A percentile compares a stretch with the other conserved stretches of the same genome.
Conservation (phyloP, 1,140 invertebrate species). For the Neomicropteryx cornuta region DNA sequence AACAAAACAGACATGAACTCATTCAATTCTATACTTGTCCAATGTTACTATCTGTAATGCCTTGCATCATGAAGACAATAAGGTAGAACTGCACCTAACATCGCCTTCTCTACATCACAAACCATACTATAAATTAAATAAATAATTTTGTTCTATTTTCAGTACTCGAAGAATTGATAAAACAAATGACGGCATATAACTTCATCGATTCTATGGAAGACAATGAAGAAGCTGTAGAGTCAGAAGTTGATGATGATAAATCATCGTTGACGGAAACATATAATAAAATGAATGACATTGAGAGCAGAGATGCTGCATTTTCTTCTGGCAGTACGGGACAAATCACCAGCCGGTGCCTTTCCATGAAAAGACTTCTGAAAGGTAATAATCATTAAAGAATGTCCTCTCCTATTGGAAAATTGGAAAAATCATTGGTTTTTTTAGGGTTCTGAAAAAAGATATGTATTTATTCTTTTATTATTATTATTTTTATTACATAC, state of each 20-base stretch:
- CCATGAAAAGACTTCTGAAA: background rate
- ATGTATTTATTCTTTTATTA: too few relatives aligned
- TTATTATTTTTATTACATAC: too few relatives aligned
- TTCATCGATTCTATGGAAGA: conserved; percentile 40
- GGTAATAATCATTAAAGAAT: conserved; percentile 27
- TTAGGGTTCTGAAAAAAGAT: too few relatives aligned
- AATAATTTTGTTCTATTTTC: conserved; percentile 16
- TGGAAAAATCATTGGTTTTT: too few relatives aligned
- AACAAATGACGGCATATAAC: conserved; percentile 45
- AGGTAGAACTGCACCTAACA: background rate
- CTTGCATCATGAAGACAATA: background rate
- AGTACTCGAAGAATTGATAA: conserved; percentile 54
- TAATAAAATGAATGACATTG: conserved; percentile 13
- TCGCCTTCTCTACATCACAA: background rate
- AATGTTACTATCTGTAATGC: background rate
- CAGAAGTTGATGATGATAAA: conserved; percentile 17
- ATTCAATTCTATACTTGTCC: background rate
- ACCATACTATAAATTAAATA: background rate
- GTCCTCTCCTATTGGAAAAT: too few relatives aligned
- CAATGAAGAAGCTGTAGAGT: conserved; percentile 24
- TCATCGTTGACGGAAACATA: conserved; percentile 18
- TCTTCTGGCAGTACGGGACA: conserved; percentile 14
- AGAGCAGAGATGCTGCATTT: conserved; percentile 22
- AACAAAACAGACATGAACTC: background rate
- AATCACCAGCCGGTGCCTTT: background rate